Conservation (phyloP, 2,113 vertebrate species). For the Passerina amoena region DNA sequence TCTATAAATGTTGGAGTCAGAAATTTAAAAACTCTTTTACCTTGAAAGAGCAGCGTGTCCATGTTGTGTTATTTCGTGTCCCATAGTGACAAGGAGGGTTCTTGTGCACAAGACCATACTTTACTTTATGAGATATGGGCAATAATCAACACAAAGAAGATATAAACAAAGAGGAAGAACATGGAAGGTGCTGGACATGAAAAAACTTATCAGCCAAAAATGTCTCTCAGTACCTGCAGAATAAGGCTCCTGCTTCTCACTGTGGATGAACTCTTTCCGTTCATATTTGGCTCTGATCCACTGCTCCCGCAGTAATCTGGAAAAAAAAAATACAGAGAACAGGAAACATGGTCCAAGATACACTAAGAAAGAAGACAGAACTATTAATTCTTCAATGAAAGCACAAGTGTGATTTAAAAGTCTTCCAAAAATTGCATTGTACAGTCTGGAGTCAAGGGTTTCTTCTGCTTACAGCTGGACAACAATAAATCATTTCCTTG, state of each 20-base stretch:
- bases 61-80: no score
- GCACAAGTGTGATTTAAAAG: neutral
- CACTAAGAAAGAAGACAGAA: neutral
- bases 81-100: no score
- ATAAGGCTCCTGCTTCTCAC: conserved; percentile 93
- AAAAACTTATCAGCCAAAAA: neutral
- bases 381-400: neutral
- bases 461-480: neutral
- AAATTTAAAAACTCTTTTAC: no score
- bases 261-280: conserved; percentile 90
- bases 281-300: conserved; percentile 97
- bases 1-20: no score
- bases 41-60: no score
- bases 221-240: conserved; percentile 84
- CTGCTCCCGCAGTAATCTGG: conserved; percentile 91
- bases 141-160: neutral
- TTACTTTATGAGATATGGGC: accelerated
- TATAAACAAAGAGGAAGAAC: neutral
- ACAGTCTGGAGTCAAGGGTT: neutral
- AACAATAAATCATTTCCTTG: neutral
- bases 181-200: neutral
- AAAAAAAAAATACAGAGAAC: neutral
- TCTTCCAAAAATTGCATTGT: neutral
- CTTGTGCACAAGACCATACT: neutral
- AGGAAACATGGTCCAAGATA: neutral